phyloP scores from a whole-genome alignment of 2,888 invertebrate genomes.

The Dryococelus australis region DNA sequence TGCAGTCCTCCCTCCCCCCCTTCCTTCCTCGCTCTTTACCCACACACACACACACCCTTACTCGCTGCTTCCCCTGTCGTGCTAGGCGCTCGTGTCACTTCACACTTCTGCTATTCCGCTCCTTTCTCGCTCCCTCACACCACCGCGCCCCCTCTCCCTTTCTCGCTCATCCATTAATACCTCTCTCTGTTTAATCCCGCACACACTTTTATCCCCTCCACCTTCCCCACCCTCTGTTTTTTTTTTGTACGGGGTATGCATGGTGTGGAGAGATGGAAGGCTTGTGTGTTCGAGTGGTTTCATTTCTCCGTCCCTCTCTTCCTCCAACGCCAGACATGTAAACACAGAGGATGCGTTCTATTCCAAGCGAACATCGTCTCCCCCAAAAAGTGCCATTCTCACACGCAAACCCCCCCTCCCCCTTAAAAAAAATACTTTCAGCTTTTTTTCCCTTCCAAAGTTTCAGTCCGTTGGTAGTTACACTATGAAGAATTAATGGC shows the following conservation, averaged over 20 bases:
- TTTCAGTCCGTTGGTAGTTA: not conserved
- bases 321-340: not conserved
- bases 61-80: not conserved
- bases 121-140: not conserved
- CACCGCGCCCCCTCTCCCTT: not conserved
- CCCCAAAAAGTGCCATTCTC: not conserved
- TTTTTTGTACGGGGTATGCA: not conserved
- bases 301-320: not conserved
- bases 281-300: not conserved
- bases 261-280: not conserved
- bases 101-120: not conserved
- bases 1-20: not conserved
- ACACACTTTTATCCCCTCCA: not conserved
- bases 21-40: not conserved
- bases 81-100: constrained; percentile 8
- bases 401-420: not conserved
- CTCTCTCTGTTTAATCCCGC: constrained; percentile 21
- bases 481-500: constrained; percentile 9
- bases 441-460: not conserved
- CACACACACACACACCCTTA: not conserved
- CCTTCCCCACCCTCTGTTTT: too few relatives aligned
- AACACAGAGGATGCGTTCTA: not conserved
- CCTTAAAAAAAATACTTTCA: not conserved
- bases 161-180: constrained; percentile 21
- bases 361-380: constrained; percentile 16